phyloP scores from a whole-genome alignment of 2,113 vertebrate genomes.

The Oreamnos americanus region DNA sequence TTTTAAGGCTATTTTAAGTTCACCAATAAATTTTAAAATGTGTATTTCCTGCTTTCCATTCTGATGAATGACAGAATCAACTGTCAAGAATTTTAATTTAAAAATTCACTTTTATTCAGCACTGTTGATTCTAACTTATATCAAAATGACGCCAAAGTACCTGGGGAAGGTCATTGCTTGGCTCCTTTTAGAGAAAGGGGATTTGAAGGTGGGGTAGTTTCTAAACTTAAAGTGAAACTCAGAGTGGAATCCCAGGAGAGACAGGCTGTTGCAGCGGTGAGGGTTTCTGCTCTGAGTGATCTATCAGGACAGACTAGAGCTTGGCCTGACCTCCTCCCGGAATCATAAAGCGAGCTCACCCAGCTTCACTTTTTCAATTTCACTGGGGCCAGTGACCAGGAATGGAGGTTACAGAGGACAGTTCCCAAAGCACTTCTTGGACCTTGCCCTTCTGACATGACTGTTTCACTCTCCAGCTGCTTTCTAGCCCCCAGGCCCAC shows the following conservation, averaged over 20 bases:
- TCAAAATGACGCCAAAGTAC: not conserved
- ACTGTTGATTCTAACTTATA: slow-evolving; percentile 8
- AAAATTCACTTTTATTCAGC: not conserved
- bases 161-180: not conserved
- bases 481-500: not conserved
- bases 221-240: not conserved
- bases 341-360: not conserved
- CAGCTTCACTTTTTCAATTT: not conserved
- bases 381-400: not conserved
- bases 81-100: not conserved
- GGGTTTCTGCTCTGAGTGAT: not conserved
- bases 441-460: not conserved
- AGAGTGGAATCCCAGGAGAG: not conserved
- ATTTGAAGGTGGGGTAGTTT: not conserved
- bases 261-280: not conserved
- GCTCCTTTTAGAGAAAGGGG: not conserved
- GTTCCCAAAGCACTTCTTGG: not conserved
- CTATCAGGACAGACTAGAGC: not conserved
- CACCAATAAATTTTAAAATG: not conserved
- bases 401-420: not conserved
- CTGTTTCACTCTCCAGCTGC: not conserved
- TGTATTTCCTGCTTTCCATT: not conserved
- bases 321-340: not conserved
- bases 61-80: slow-evolving; percentile 4
- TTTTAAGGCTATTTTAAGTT: not conserved